Evolutionary conservation across 2,113 vertebrate genomes (phyloP).

Genomic region (Notarius lentiginosus): DNA sequence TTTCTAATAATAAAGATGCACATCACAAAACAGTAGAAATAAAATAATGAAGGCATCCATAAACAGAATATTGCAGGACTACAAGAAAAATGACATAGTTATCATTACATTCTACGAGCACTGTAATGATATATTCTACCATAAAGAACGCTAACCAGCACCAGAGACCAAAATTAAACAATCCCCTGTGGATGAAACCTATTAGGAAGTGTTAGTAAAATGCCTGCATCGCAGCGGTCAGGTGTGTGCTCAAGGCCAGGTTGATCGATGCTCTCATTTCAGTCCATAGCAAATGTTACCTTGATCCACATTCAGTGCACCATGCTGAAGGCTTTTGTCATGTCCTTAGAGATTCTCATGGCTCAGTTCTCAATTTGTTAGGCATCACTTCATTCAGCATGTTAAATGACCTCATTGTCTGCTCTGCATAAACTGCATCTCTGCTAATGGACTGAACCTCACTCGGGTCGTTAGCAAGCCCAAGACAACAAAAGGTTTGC

Average conservation of each 20-base stretch:
- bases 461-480: slow-evolving; percentile 9
- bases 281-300: neutral
- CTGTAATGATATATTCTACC: neutral
- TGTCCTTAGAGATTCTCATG: slow-evolving; percentile 26
- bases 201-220: neutral
- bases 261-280: neutral
- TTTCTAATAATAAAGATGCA: neutral
- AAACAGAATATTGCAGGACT: neutral
- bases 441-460: slow-evolving; percentile 29
- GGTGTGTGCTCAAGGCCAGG: neutral
- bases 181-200: neutral
- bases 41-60: neutral
- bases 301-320: neutral
- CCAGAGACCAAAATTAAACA: neutral
- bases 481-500: slow-evolving; percentile 10
- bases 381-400: slow-evolving; percentile 15
- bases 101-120: neutral
- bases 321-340: slow-evolving; percentile 8
- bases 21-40: neutral
- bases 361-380: slow-evolving; percentile 40
- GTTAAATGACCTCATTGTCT: slow-evolving; percentile 43
- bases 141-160: neutral
- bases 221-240: neutral
- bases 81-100: neutral
- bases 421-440: slow-evolving; percentile 27